Percentiles rank a stretch among this genome's conserved stretches.
phyloP scores from a whole-genome alignment of 2,113 vertebrate genomes.

The Rhineura floridana region DNA sequence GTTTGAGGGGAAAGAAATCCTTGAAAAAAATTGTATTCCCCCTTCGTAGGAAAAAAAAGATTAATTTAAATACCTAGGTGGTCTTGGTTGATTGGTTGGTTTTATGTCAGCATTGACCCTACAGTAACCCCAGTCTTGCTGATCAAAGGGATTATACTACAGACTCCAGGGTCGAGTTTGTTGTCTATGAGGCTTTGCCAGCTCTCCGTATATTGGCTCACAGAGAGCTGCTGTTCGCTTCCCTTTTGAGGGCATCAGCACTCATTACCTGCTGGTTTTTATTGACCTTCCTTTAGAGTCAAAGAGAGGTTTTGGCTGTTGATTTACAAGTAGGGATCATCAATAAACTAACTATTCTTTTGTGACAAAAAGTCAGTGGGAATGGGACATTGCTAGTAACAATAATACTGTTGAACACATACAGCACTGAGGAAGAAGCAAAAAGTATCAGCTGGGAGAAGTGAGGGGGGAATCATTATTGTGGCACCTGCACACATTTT shows the following conservation, averaged over 20 bases:
- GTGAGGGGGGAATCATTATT: not conserved
- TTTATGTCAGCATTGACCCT: slow-evolving; percentile 75
- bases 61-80: slow-evolving; percentile 72
- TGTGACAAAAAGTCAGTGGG: not conserved
- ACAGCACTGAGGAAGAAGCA: not conserved
- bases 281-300: slow-evolving; percentile 15
- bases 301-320: not conserved
- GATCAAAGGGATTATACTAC: slow-evolving; percentile 72
- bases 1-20: slow-evolving; percentile 37
- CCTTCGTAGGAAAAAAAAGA: slow-evolving; percentile 22
- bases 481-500: not conserved
- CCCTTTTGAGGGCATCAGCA: not conserved
- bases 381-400: not conserved
- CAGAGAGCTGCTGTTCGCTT: slow-evolving; percentile 14
- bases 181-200: slow-evolving; percentile 35
- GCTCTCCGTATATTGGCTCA: slow-evolving; percentile 34
- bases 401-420: accelerated
- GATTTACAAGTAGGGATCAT: not conserved
- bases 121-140: slow-evolving; percentile 69
- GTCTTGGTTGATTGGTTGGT: slow-evolving; percentile 62
- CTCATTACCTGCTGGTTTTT: slow-evolving; percentile 21
- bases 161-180: slow-evolving; percentile 49
- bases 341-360: slow-evolving; percentile 17
- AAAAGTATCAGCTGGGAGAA: not conserved
- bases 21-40: slow-evolving; percentile 53